phyloP scores from a whole-genome alignment of 1,140 invertebrate genomes.

The Asbolus verrucosus region DNA sequence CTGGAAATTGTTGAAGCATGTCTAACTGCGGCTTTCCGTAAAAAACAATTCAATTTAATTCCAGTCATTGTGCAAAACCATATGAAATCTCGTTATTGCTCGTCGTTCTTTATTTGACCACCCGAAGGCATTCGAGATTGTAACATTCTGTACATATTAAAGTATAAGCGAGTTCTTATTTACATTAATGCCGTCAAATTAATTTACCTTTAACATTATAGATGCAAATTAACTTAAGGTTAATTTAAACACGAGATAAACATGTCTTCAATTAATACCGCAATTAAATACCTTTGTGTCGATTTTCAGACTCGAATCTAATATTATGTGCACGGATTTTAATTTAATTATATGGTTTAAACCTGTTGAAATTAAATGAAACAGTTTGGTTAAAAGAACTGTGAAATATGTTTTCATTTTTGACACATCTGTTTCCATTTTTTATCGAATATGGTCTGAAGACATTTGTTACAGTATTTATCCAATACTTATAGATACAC shows the following conservation, averaged over 20 bases:
- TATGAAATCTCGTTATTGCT: conserved; percentile 32
- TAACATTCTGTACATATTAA: background rate
- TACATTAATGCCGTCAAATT: conserved; percentile 61
- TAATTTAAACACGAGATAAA: conserved; percentile 60
- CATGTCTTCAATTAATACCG: conserved; percentile 60
- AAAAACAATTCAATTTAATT: conserved; percentile 35
- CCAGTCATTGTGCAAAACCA: conserved; percentile 31
- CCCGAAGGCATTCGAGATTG: background rate
- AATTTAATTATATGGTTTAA: too few relatives aligned
- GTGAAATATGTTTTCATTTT: too few relatives aligned
- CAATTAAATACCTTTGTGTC: conserved; percentile 56
- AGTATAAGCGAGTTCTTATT: conserved; percentile 52
- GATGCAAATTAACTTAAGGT: conserved; percentile 60
- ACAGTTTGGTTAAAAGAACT: too few relatives aligned
- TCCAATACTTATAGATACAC: too few relatives aligned
- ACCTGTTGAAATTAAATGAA: too few relatives aligned
- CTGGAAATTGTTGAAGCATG: conserved; percentile 6
- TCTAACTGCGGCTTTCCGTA: conserved; percentile 3
- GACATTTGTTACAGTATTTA: too few relatives aligned
- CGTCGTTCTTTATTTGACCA: background rate
- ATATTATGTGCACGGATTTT: too few relatives aligned
- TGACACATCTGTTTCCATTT: too few relatives aligned
- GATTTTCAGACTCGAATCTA: too few relatives aligned
- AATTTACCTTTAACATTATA: conserved; percentile 60
- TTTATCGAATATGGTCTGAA: too few relatives aligned